Conservation (phyloP, 2,797 vertebrate species). For the Gambelia wislizenii region DNA sequence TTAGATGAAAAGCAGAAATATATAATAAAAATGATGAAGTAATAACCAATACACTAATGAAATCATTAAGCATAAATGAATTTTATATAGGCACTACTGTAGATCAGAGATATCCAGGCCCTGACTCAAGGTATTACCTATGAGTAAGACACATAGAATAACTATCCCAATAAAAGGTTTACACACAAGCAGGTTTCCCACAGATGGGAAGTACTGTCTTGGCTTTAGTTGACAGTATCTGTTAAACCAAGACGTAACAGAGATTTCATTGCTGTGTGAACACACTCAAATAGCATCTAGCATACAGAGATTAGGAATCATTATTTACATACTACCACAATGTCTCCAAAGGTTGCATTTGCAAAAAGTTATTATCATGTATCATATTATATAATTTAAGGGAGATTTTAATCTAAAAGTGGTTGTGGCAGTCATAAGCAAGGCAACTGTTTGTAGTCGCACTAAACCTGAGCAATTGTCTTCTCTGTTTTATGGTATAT, state of each 20-base stretch:
- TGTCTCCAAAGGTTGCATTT: slow-evolving; percentile 52
- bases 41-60: not conserved
- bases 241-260: not conserved
- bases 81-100: not conserved
- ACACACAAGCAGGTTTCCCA: not conserved
- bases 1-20: not conserved
- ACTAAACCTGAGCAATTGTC: slow-evolving; percentile 36
- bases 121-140: not conserved
- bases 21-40: not conserved
- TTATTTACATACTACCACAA: slow-evolving; percentile 37
- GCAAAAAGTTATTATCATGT: slow-evolving; percentile 45
- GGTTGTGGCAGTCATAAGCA: slow-evolving; percentile 45
- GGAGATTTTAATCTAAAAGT: slow-evolving; percentile 61
- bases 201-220: not conserved
- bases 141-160: not conserved
- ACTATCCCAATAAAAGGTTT: not conserved
- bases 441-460: slow-evolving; percentile 20
- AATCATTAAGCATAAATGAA: not conserved
- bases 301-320: slow-evolving; percentile 57
- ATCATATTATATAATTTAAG: slow-evolving; percentile 47
- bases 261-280: slow-evolving; percentile 54
- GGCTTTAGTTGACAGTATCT: not conserved
- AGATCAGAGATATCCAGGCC: not conserved
- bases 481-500: slow-evolving; percentile 21
- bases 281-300: slow-evolving; percentile 50